These are phyloP conservation scores for Solea senegalensis DNA, from an alignment of 2,113 vertebrate species.

Conservation along the genomic window DNA sequence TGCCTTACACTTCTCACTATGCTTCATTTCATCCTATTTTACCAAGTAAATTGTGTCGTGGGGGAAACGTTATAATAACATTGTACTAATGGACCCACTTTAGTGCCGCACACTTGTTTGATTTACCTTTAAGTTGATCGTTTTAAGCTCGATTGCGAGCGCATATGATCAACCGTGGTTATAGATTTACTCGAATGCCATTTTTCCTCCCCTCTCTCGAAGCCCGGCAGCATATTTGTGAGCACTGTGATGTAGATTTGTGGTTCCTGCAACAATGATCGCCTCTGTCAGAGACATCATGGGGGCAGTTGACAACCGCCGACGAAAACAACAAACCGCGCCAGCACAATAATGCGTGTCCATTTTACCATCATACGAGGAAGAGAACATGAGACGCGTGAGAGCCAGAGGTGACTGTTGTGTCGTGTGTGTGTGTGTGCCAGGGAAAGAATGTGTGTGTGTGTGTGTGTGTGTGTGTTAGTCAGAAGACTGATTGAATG, in stretches of 20 bases:
- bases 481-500: slow-evolving; percentile 35
- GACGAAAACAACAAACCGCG: slow-evolving; percentile 69
- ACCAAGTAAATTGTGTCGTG: slow-evolving; percentile 22
- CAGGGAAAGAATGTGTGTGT: background rate
- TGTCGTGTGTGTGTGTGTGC: slow-evolving; percentile 39
- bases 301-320: slow-evolving; percentile 58
- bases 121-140: slow-evolving; percentile 14
- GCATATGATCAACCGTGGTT: slow-evolving; percentile 9
- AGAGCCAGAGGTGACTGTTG: slow-evolving; percentile 62
- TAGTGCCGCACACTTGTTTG: too few species aligned
- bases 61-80: slow-evolving; percentile 30
- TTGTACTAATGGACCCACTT: background rate
- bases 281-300: slow-evolving; percentile 48
- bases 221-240: slow-evolving; percentile 22
- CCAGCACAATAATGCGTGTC: slow-evolving; percentile 67
- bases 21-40: slow-evolving; percentile 57
- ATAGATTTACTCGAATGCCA: slow-evolving; percentile 47
- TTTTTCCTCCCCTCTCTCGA: slow-evolving; percentile 1
- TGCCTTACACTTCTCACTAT: slow-evolving; percentile 28
- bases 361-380: slow-evolving; percentile 64
- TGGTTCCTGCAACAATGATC: slow-evolving; percentile 54
- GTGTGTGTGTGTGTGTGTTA: background rate
- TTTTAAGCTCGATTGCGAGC: slow-evolving; percentile 23
- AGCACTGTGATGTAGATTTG: slow-evolving; percentile 55
- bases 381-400: slow-evolving; percentile 76